Base-by-base conservation (phyloP, 2,888 invertebrate genomes). In the Caenorhabditis sp. region DNA sequence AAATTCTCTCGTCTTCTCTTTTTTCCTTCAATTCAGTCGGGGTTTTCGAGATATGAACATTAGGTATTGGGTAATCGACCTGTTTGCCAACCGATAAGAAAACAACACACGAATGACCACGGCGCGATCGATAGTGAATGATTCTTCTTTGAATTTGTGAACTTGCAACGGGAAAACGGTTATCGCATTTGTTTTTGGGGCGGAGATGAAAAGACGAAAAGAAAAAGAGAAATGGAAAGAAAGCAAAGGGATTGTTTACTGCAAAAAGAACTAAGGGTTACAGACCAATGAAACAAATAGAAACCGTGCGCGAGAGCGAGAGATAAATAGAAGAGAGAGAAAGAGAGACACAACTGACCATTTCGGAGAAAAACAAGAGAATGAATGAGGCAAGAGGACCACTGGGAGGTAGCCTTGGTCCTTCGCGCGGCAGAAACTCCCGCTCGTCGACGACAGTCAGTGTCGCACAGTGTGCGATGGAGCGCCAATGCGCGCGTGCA, bases 101-200 rank as follows among this genome's bases (percentile, higher is more conserved):
- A 50, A 67, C 65, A 74, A 74, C 56, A 71, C 44, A 28, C 37
- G 40, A 71, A 32, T 72, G 61, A 71, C 62, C 61, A 53, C 28
- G n/a, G 18, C 2, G 51, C 56, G 44, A 71, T 71, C 62, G 32
- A 71, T 62, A 53, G 32, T 37, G 13, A 61, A 15, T 72, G 72
- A 64, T 72, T 72, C 55, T 72, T 72, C 72, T 72, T 44, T 71
- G 71, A 62, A 28, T 28, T 71, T 64, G 64, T 62, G 71, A 71
- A 28, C 18, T 71, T 64, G 64, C 47, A 64, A 40, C 24, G 22
- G 44, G 26, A 24, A 70, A 44, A 53, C 62, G 62, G 55, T 62
- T 55, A 62, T 71, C 71, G 47, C 55, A 62, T 53, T 47, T 53
- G 61, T 71, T 62, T 71, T 68, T 35, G 53, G 37, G 28, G n/a